Conservation (phyloP, 1,140 invertebrate species). For the Ruditapes philippinarum region DNA sequence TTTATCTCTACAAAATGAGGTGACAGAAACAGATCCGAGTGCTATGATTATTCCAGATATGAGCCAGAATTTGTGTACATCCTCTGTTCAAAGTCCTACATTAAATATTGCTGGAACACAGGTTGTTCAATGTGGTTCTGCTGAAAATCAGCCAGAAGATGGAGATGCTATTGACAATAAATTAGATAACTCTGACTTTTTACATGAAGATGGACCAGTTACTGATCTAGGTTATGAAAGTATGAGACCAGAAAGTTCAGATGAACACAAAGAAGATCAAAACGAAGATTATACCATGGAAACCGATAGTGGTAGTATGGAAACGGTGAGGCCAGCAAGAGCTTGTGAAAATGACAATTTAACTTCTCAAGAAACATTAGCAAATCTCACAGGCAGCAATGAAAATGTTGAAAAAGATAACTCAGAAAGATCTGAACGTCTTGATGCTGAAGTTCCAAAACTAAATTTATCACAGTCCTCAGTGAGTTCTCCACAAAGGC, state of each 20-base stretch:
- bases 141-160: neutral
- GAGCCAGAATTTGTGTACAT: constrained; percentile 38
- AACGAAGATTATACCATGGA: constrained; percentile 48
- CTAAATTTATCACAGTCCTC: constrained; percentile 1
- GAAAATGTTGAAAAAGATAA: constrained; percentile 15
- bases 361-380: constrained; percentile 43
- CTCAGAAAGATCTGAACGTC: neutral
- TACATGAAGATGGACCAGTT: neutral
- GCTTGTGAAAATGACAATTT: constrained; percentile 28
- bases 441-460: constrained; percentile 1
- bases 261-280: neutral
- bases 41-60: constrained; percentile 11
- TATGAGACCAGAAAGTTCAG: neutral
- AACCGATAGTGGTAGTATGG: constrained; percentile 57
- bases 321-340: constrained; percentile 18
- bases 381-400: neutral
- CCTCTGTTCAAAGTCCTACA: neutral
- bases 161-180: neutral
- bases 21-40: neutral
- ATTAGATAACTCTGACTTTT: neutral
- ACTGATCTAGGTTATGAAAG: neutral
- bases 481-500: neutral
- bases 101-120: neutral
- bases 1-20: constrained; percentile 20
- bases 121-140: neutral